These are phyloP conservation scores for Liparis tanakae DNA, from an alignment of 2,797 vertebrate genomes.

Conservation along the genomic window DNA sequence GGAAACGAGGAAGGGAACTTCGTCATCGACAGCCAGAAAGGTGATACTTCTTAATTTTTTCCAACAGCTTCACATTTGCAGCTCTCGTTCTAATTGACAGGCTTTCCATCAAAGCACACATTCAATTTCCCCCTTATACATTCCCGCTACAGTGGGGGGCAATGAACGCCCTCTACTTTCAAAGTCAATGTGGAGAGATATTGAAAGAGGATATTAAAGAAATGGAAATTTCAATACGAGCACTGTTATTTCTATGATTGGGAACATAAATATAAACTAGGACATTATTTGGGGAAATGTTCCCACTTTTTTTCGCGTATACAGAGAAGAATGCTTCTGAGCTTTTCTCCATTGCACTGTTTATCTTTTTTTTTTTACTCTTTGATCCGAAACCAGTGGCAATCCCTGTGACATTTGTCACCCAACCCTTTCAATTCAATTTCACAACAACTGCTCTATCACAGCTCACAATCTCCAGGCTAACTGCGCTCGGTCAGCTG, in stretches of 20 bases:
- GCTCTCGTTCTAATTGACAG: constrained; percentile 63
- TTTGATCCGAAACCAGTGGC: constrained; percentile 79
- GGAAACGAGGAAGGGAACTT: constrained; percentile 91
- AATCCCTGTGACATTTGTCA: constrained; percentile 83
- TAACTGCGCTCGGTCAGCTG: constrained; percentile 46
- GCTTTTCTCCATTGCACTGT: constrained; percentile 59
- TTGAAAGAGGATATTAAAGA: constrained; percentile 65
- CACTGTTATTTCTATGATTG: constrained; percentile 49
- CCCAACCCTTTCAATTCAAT: constrained; percentile 83
- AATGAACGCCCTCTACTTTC: constrained; percentile 52
- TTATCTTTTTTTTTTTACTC: constrained; percentile 81
- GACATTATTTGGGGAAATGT: constrained; percentile 48
- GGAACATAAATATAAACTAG: constrained; percentile 59
- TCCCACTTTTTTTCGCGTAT: constrained; percentile 8
- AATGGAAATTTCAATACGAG: constrained; percentile 42
- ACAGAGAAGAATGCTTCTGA: constrained; percentile 37
- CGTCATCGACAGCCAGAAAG: constrained; percentile 92
- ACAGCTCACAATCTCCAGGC: constrained; percentile 72
- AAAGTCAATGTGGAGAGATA: constrained; percentile 58
- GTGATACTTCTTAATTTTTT: constrained; percentile 77
- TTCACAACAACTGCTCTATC: constrained; percentile 82
- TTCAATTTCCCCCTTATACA: constrained; percentile 57
- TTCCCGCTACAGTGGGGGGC: constrained; percentile 12
- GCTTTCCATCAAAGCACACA: constrained; percentile 61
- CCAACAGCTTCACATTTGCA: constrained; percentile 34